Base-by-base conservation (phyloP, 2,113 vertebrate genomes). In the Tor tambroides region DNA sequence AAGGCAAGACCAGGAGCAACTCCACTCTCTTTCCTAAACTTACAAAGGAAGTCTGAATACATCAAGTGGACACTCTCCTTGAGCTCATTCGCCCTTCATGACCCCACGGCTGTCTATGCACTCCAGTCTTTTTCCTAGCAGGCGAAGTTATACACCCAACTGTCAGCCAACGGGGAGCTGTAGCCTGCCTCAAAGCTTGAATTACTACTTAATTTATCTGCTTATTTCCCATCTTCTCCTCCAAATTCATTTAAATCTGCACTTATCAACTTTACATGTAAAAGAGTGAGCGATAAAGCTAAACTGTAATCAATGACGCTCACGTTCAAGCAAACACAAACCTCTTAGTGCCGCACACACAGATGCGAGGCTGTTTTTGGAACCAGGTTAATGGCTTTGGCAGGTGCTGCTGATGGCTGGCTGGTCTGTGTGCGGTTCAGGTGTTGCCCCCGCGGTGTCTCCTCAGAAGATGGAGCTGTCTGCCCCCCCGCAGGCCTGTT, bases 221-320 rank as follows among this genome's bases (percentile, higher is more conserved):
- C 38, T n/a, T 51, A 69, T 71, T 67, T 71, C 23, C 26, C n/a
- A 15, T 19, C 51, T 80, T 61, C 32, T 43, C 7, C 2, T 23
- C 12, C 46, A 26, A n/a, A 77, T 79, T 46, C 6, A 26, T 46
- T 56, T 28, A 71, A 67, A 30, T 21, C 10, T 83, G 5, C 0
- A 32, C 2, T 21, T 65, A 17, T 63, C 4, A 63, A 6, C 38
- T 81, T 17, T 54, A n/a, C 54, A 91, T 94, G 92, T 83, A 87
- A 90, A 80, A 86, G 41, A 43, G 90, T 41, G 86, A 91, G 91
- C 93, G 91, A 92, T 88, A 85, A 89, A 67, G 59, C 15, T 82
- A 11, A 49, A 82, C 1, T 65, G 23, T 46, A 30, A 67, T 65
- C 17, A 28, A 23, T 30, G 6, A 30, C 7, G 5, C 5, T 71